These are phyloP conservation scores for Bombus difficillimus DNA, from an alignment of 1,140 invertebrate genomes.

Conservation along the genomic window DNA sequence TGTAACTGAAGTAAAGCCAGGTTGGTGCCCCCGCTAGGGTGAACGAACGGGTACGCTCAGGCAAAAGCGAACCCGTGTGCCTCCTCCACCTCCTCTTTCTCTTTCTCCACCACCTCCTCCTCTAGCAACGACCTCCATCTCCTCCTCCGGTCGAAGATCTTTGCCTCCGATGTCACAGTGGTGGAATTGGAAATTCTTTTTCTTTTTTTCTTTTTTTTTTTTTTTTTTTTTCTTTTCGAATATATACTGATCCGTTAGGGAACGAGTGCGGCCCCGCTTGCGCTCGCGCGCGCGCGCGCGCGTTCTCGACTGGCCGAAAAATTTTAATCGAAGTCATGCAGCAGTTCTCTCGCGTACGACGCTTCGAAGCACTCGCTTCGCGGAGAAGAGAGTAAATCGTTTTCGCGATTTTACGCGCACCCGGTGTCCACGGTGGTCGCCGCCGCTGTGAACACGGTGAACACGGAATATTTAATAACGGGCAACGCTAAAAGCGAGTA, in stretches of 20 bases:
- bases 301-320: neutral
- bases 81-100: constrained; percentile 71
- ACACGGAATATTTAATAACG: constrained; percentile 10
- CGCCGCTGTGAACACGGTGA: neutral
- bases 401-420: neutral
- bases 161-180: constrained; percentile 61
- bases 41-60: constrained; percentile 81
- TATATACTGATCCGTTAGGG: constrained; percentile 8
- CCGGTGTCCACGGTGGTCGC: neutral
- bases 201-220: neutral
- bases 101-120: constrained; percentile 57
- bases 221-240: neutral
- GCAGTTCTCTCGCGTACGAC: neutral
- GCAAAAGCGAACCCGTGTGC: constrained; percentile 80
- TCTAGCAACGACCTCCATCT: constrained; percentile 50
- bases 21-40: constrained; percentile 83
- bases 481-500: constrained; percentile 14
- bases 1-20: constrained; percentile 82
- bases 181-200: constrained; percentile 38
- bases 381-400: neutral
- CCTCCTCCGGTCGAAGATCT: constrained; percentile 53
- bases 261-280: neutral
- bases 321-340: constrained; percentile 5
- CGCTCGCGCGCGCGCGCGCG: too few species aligned
- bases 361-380: neutral